Evolutionary conservation across 1,140 invertebrate genomes (phyloP), one percentile per base, ranked within the genome.

Genomic region (Aphidius gifuensis): DNA sequence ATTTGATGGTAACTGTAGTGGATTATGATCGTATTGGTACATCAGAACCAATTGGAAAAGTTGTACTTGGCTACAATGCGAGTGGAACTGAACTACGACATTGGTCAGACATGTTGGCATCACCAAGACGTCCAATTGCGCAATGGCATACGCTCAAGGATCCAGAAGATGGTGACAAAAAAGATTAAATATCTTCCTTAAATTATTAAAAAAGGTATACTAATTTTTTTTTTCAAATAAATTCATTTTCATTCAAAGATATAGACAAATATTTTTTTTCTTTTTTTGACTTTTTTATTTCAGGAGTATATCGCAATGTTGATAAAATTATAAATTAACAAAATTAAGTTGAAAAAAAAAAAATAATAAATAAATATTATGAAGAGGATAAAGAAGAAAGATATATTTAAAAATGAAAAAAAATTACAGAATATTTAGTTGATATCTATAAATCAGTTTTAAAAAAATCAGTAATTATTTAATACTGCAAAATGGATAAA

Each of bases 21-120:
- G 98, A 99, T 83, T 99, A 99, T 82, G 98, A 99, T 86, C 92
- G 97, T 80, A 99, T 99, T 80, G 97, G 97, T 53, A 99, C 97
- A 51, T 98, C 96, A 68, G 97, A 99, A 81, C 96, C 97, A 21
- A 99, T 99, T 77, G 98, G 98, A 66, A 94, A 97, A 82, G 93
- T 94, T 64, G 86, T 98, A 61, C 86, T 99, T 67, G 97, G 98
- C 51, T 99, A 97, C 83, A 98, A 96, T 82, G 95, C 96, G 69
- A 93, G 90, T 65, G 97, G 97, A 61, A 98, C 96, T 23, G 97
- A 99, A 81, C 84, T 99, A 54, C 90, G 97, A 70, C 98, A 99
- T 82, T 99, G 98, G 98, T 98, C 96, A 60, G 98, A 99, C 81
- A 97, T 98, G 95, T 82, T 99, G 81, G 97, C 97, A 72, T 97